Evolutionary conservation across 2,797 vertebrate genomes (phyloP).

Genomic region (Pitangus sulphuratus): DNA sequence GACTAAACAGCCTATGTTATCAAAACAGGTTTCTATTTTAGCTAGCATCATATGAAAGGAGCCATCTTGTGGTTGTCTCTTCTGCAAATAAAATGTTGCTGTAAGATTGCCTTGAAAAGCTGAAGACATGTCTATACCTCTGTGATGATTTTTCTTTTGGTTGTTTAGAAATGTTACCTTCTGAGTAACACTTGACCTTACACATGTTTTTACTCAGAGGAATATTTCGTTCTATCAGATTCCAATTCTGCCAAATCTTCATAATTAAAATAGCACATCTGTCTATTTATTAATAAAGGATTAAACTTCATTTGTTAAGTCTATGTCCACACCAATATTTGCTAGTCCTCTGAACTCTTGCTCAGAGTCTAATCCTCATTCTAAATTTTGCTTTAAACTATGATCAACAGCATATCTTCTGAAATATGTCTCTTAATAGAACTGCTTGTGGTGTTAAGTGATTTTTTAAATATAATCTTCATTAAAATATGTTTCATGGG

Average conservation of each 20-base stretch:
- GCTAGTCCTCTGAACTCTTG: not conserved
- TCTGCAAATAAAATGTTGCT: not conserved
- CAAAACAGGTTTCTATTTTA: not conserved
- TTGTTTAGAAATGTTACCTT: not conserved
- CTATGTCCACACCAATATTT: not conserved
- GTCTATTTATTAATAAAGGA: not conserved
- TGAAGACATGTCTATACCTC: not conserved
- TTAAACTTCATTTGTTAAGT: not conserved
- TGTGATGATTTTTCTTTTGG: not conserved
- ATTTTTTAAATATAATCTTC: not conserved
- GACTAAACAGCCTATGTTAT: not conserved
- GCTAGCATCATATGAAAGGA: slow-evolving; percentile 21
- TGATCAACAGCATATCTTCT: not conserved
- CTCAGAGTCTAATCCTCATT: not conserved
- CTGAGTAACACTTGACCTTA: not conserved
- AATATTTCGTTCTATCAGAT: not conserved
- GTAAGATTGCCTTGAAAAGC: not conserved
- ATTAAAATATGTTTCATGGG: not conserved
- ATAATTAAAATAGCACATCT: not conserved
- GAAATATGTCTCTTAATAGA: not conserved
- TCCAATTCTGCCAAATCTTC: not conserved
- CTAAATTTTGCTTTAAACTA: not conserved
- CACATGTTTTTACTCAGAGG: not conserved
- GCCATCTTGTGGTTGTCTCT: slow-evolving; percentile 64
- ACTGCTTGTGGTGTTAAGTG: not conserved